A percentile compares a stretch with the other conserved stretches of the same genome.
Evolutionary conservation across 2,113 vertebrate species (phyloP).

Genomic region (Puntigrus tetrazona): DNA sequence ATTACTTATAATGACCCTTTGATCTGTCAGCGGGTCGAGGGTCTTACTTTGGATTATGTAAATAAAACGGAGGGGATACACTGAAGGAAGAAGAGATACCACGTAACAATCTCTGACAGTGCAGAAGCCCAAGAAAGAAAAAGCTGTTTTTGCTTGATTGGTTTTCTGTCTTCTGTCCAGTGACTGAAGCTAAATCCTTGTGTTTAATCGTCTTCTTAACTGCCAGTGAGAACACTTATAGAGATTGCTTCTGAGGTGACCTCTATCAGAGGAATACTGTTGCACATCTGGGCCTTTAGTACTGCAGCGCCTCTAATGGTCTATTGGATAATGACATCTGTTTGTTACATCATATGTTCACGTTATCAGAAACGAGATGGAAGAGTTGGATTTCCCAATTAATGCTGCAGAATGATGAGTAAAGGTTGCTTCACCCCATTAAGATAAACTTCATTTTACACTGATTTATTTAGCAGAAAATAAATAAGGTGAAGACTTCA

Average conservation of each 20-base stretch:
- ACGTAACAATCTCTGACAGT: conserved; percentile 1
- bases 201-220: conserved; percentile 60
- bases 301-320: conserved; percentile 26
- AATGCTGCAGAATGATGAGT: conserved; percentile 60
- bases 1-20: conserved; percentile 49
- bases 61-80: background rate
- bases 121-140: conserved; percentile 15
- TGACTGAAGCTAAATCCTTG: conserved; percentile 37
- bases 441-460: conserved; percentile 49
- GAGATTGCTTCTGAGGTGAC: conserved; percentile 70
- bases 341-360: background rate
- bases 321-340: conserved; percentile 2
- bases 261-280: conserved; percentile 54
- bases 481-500: conserved; percentile 61
- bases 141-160: conserved; percentile 41
- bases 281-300: background rate
- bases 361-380: background rate
- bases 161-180: conserved; percentile 47
- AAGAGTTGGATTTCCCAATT: conserved; percentile 59
- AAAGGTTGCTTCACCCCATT: conserved; percentile 68
- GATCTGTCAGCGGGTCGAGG: conserved; percentile 15
- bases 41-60: conserved; percentile 15
- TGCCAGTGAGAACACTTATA: conserved; percentile 75
- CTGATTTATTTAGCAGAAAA: conserved; percentile 35
- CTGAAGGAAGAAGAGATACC: background rate